A percentile compares a stretch with the other conserved stretches of the same genome.
phyloP scores from a whole-genome alignment of 2,113 vertebrate species.

The Steatornis caripensis region DNA sequence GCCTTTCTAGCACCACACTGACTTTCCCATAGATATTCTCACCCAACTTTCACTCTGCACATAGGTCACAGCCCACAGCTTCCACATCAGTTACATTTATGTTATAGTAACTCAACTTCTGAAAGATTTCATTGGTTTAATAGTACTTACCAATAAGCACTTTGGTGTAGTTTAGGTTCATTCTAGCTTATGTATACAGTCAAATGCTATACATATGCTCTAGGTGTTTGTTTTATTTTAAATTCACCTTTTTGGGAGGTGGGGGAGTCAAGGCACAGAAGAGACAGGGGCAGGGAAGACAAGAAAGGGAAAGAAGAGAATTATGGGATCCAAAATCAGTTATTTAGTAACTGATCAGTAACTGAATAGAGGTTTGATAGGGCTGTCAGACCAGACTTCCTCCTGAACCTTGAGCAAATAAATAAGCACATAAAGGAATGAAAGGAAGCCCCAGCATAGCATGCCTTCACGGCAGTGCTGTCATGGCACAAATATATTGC shows the following conservation, averaged over 20 bases:
- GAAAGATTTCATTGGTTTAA: background rate
- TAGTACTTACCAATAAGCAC: background rate
- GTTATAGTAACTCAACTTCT: background rate
- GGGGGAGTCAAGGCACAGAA: background rate
- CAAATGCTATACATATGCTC: background rate
- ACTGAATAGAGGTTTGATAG: background rate
- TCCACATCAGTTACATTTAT: background rate
- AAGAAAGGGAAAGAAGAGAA: background rate
- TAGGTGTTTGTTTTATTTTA: background rate
- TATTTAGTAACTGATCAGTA: too few species aligned
- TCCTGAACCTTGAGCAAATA: background rate
- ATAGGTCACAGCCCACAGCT: background rate
- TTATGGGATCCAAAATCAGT: background rate
- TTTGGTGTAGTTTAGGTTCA: background rate
- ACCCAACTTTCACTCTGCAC: background rate
- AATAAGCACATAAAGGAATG: background rate
- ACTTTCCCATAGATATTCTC: background rate
- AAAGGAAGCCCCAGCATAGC: background rate
- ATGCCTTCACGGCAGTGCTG: background rate
- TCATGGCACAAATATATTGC: accelerated
- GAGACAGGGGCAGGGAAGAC: background rate
- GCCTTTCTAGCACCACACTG: background rate
- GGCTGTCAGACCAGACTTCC: background rate
- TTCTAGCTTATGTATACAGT: background rate
- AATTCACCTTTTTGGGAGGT: background rate